Base-by-base conservation (phyloP, 2,888 invertebrate genomes). In the Dolichomitus sp. region DNA sequence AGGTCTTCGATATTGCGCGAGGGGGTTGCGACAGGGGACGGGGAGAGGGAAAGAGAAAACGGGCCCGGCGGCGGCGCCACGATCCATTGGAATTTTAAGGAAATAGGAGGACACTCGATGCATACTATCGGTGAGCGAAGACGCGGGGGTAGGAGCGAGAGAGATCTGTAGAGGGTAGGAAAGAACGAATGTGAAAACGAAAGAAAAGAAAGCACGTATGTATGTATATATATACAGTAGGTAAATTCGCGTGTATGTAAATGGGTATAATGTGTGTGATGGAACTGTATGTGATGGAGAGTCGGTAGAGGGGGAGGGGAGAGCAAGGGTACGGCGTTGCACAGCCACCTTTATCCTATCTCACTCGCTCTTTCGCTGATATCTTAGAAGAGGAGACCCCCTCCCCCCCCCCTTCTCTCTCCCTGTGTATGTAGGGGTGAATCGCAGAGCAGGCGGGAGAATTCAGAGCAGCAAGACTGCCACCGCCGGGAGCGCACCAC, bases 51-150 rank as follows among this genome's bases (percentile, higher is more conserved):
- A 59, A 50, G 33, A 48, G 42, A 33, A 23, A 76, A 52, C 70
- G 79, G 79, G 75, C 66, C 76, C 75, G 52, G 66, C 80, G 75
- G 72, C 80, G 79, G 80, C 83, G 80, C 84, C 88, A 87, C 87
- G 89, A 91, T 90, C 90, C 88, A 90, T 91, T 82, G 90, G 90
- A 91, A 91, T 91, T 91, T 91, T 90, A 90, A 90, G 90, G 90
- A 90, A 91, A 91, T 90, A 90, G 89, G 89, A 90, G 90, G 91
- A 91, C 91, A 90, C 89, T 90, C 88, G 90, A 88, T 90, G 91
- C 90, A 90, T 90, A 90, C 90, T 87, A 85, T 89, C 82, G 87
- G 83, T 83, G 74, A 54, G 79, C 81, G 83, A 83, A 84, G 73
- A 83, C 83, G 45, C 45, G 17, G 42, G n/a, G 42, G 9, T 17